Base-by-base conservation (phyloP, 2,797 vertebrate genomes). In the Chrysocyon brachyurus region DNA sequence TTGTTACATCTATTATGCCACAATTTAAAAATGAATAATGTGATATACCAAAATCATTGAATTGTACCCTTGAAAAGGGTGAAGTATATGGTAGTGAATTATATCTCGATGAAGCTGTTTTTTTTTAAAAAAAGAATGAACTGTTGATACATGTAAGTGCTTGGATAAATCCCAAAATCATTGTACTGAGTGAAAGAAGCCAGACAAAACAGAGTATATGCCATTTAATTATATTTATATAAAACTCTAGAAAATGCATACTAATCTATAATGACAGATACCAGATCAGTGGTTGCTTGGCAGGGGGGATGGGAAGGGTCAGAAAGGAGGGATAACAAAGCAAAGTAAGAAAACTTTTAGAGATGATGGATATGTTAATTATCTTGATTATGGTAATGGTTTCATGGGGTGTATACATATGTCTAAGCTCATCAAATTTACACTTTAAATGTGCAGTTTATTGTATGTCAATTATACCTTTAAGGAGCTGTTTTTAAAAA, bases 381-480 rank as follows among this genome's bases (percentile, higher is more conserved):
- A 90, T 96, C 89, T 97, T 97, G 70, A 97, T 96, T 96, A 49
- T 92, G 57, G 79, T 93, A 73, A 89, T 88, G 88, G 77, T 96
- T 96, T 96, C 72, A 77, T 5, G 14, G 14, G 63, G 5, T 79
- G 12, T 85, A 79, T 86, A 89, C 46, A 75, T 73, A 66, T 94
- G 90, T 95, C 95, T 96, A 87, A 95, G 36, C 61, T 93, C 84
- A 93, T 96, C 52, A 95, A 49, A 97, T 95, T 91, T 95, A 95
- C 54, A 91, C 59, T 66, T 94, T 91, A 97, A 92, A 66, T 75
- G 68, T 83, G 31, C 33, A 77, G 54, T 81, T 85, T 95, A 81
- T 92, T 78, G 17, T 91, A 83, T 96, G 73, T 90, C 73, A 94
- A 63, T 96, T 87, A 93, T 63, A 95, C 31, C 52, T 87, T 93